These are phyloP conservation scores for Naso thynnoides DNA, from an alignment of 2,797 vertebrate genomes.

Conservation along the genomic window DNA sequence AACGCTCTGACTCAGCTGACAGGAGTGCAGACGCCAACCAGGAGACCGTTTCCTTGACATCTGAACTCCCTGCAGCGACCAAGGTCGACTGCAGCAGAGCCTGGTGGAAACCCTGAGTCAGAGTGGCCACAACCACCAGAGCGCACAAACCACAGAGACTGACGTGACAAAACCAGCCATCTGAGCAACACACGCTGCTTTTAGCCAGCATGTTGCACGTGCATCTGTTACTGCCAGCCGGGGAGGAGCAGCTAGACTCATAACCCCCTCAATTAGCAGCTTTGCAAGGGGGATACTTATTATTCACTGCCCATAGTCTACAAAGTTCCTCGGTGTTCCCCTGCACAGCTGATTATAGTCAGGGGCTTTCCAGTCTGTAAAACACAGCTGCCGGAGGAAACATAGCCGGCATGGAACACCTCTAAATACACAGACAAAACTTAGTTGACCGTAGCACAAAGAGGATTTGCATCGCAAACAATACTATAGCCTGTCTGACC, in stretches of 20 bases:
- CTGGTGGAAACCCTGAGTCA: constrained; percentile 67
- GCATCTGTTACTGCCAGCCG: constrained; percentile 37
- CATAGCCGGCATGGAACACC: not conserved
- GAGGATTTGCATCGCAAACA: constrained; percentile 61
- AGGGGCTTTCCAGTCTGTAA: constrained; percentile 51
- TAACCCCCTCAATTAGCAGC: constrained; percentile 66
- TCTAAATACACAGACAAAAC: constrained; percentile 38
- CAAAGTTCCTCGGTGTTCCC: constrained; percentile 52
- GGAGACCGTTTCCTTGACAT: constrained; percentile 51
- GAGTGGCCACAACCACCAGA: constrained; percentile 20
- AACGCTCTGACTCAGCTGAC: constrained; percentile 69
- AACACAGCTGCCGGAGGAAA: constrained; percentile 55
- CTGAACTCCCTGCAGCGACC: constrained; percentile 36
- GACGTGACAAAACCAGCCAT: constrained; percentile 43
- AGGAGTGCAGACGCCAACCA: constrained; percentile 37
- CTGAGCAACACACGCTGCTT: constrained; percentile 20
- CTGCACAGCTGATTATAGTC: constrained; percentile 58
- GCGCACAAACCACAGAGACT: constrained; percentile 25
- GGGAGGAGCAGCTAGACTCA: constrained; percentile 44
- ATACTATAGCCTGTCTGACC: constrained; percentile 20
- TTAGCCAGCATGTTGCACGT: constrained; percentile 34
- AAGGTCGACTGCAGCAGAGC: constrained; percentile 33
- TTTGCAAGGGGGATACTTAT: constrained; percentile 65
- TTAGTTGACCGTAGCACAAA: constrained; percentile 31
- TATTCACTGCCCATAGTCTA: constrained; percentile 52